phyloP scores from a whole-genome alignment of 2,113 vertebrate species.

The Platysteira castanea region DNA sequence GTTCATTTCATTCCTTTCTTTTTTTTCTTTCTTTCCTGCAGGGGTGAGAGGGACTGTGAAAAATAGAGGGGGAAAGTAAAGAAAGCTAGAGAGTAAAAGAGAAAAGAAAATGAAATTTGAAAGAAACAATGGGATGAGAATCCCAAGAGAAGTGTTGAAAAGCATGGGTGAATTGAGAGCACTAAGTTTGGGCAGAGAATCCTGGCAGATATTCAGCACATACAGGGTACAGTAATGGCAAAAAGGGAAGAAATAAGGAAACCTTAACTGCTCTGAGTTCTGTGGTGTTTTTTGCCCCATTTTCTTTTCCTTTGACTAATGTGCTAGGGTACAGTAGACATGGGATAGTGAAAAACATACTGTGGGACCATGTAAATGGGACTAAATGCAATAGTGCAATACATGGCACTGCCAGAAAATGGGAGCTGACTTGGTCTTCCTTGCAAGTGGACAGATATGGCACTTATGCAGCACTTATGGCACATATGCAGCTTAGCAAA shows the following conservation, averaged over 20 bases:
- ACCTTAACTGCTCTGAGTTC: not conserved
- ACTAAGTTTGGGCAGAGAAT: not conserved
- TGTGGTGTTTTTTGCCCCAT: not conserved
- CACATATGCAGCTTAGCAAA: not conserved
- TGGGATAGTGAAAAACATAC: not conserved
- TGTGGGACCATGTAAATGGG: not conserved
- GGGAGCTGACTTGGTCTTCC: not conserved
- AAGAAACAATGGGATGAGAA: slow-evolving; percentile 31
- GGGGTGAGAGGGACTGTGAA: slow-evolving; percentile 18
- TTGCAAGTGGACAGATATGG: not conserved
- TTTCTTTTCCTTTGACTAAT: not conserved
- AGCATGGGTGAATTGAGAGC: not conserved
- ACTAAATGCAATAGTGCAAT: not conserved
- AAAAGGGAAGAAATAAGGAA: not conserved
- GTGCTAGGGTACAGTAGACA: not conserved
- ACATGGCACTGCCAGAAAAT: not conserved
- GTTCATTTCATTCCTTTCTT: slow-evolving; percentile 29
- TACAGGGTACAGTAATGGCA: not conserved
- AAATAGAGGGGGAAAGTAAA: slow-evolving; percentile 11
- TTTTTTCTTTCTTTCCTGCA: not conserved
- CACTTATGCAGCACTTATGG: no score
- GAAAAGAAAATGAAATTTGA: slow-evolving; percentile 17
- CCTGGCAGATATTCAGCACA: not conserved
- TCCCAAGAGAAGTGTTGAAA: not conserved
- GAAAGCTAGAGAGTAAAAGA: not conserved